A percentile compares a stretch with the other conserved stretches of the same genome.
Evolutionary conservation across 2,888 invertebrate species (phyloP).

Genomic region (Neoaliturus tenellus): DNA sequence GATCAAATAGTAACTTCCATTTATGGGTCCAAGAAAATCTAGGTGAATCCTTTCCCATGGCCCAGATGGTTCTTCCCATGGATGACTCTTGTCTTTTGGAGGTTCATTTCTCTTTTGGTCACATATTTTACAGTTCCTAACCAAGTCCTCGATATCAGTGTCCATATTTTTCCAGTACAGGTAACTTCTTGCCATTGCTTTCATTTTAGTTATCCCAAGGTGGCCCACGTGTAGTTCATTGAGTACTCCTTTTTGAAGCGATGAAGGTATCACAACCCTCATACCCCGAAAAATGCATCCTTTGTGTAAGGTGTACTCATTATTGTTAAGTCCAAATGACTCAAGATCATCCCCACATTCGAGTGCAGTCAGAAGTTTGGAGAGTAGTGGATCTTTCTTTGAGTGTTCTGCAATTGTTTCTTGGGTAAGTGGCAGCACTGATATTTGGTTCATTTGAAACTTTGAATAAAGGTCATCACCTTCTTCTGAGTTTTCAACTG

Average conservation of each 20-base stretch:
- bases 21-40: slow-evolving; percentile 67
- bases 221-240: no score
- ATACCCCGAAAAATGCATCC: no score
- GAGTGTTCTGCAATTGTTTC: slow-evolving; percentile 12
- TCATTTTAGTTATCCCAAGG: no score
- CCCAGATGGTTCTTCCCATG: slow-evolving; percentile 65
- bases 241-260: no score
- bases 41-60: slow-evolving; percentile 68
- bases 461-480: slow-evolving; percentile 16
- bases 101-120: not conserved
- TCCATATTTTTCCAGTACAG: slow-evolving; percentile 48
- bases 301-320: no score
- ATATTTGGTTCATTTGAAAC: slow-evolving; percentile 46
- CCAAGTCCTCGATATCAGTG: slow-evolving; percentile 13
- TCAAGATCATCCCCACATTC: no score
- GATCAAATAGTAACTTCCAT: slow-evolving; percentile 54
- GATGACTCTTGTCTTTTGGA: slow-evolving; percentile 60
- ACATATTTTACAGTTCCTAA: slow-evolving; percentile 13
- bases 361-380: no score
- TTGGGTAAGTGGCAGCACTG: not conserved
- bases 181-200: slow-evolving; percentile 52
- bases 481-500: slow-evolving; percentile 16
- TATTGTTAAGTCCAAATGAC: no score
- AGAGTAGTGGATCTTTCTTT: no score
- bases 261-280: no score